Conservation (phyloP, 2,113 vertebrate species). For the Hystrix brachyura region DNA sequence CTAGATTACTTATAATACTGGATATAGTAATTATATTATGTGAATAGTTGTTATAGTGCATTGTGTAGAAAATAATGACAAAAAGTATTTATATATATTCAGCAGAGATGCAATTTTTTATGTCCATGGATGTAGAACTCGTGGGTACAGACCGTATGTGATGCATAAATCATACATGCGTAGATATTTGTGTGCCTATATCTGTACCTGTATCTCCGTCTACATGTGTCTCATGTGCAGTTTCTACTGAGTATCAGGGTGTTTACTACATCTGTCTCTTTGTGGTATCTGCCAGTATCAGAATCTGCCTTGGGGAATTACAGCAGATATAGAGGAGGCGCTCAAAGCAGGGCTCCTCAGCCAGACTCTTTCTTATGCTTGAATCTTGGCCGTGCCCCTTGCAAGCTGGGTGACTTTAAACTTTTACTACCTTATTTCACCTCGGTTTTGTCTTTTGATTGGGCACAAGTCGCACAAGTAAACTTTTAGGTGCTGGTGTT, state of each 20-base stretch:
- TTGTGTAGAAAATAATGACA: neutral
- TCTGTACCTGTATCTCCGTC: neutral
- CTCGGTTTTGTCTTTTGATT: conserved; percentile 12
- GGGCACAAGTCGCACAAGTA: neutral
- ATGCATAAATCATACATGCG: neutral
- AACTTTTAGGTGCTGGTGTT: neutral
- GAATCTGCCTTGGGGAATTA: neutral
- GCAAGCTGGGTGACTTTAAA: neutral
- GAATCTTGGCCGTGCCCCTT: neutral
- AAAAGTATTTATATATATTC: neutral
- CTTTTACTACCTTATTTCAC: neutral
- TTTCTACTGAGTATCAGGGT: neutral
- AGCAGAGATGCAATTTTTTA: neutral
- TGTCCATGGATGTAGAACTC: too few relatives aligned
- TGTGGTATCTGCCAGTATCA: neutral
- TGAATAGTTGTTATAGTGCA: neutral
- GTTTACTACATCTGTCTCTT: neutral
- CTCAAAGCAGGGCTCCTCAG: neutral
- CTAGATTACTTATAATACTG: neutral
- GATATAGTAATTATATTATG: too few relatives aligned
- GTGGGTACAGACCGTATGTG: too few relatives aligned
- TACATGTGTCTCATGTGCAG: too few relatives aligned
- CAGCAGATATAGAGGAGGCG: neutral
- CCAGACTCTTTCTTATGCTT: neutral
- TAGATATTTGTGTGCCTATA: too few relatives aligned